Conservation (phyloP, 2,113 vertebrate species). For the Brevimyrus niger region DNA sequence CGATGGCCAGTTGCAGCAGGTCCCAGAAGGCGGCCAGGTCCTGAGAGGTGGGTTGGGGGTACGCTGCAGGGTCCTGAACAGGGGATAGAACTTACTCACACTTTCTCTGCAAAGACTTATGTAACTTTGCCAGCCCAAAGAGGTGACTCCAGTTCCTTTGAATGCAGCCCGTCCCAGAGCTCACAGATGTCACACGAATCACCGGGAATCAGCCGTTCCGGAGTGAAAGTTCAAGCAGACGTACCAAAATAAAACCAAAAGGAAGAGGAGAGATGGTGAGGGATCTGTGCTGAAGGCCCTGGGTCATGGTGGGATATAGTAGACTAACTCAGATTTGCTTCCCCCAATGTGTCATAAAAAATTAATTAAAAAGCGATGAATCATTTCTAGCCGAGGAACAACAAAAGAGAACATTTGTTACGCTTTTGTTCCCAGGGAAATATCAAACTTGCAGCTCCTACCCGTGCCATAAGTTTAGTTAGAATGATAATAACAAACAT, state of each 20-base stretch:
- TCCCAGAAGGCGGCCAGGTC: constrained; percentile 97
- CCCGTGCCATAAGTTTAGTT: not conserved
- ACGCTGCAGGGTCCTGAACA: constrained; percentile 80
- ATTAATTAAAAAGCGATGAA: not conserved
- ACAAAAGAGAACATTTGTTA: not conserved
- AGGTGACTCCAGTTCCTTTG: not conserved
- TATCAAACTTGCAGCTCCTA: not conserved
- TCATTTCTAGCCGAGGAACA: not conserved
- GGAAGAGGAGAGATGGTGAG: not conserved
- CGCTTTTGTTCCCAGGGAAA: not conserved
- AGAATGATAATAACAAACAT: not conserved
- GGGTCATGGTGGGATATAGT: not conserved
- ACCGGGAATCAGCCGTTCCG: not conserved
- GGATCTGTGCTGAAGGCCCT: not conserved
- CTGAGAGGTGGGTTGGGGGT: constrained; percentile 92
- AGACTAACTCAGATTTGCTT: not conserved
- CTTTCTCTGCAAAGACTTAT: not conserved
- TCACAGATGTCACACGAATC: not conserved
- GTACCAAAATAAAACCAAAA: not conserved
- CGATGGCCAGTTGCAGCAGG: constrained; percentile 93
- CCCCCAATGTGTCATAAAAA: not conserved
- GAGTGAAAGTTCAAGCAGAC: not conserved
- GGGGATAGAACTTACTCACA: not conserved
- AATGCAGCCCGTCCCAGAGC: not conserved
- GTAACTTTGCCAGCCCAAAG: not conserved